These are phyloP conservation scores for Ancistrus triradiatus DNA, from an alignment of 2,113 vertebrate genomes.

Conservation along the genomic window DNA sequence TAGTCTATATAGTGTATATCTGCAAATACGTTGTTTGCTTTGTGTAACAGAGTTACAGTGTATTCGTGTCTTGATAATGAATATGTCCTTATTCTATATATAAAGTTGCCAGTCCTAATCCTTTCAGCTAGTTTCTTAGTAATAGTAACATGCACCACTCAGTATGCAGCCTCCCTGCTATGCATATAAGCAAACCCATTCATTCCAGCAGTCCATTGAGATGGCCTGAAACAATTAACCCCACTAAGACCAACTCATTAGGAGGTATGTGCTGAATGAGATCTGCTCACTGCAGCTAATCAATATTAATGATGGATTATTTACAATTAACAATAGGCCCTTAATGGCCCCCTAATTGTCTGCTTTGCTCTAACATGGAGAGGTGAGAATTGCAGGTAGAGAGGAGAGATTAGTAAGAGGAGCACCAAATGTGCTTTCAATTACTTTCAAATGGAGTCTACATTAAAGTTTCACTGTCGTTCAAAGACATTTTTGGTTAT, in stretches of 20 bases:
- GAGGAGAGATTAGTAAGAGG: conserved; percentile 26
- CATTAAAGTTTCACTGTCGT: background rate
- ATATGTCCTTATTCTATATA: background rate
- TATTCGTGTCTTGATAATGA: too few species aligned
- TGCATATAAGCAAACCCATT: conserved; percentile 36
- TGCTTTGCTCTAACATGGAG: conserved; percentile 43
- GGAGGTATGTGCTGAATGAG: conserved; percentile 44
- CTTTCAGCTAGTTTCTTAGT: conserved; percentile 31
- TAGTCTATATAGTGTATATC: too few species aligned
- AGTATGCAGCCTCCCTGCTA: conserved; percentile 30
- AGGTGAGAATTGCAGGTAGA: conserved; percentile 45
- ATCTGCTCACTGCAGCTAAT: conserved; percentile 43
- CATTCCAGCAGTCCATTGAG: conserved; percentile 31
- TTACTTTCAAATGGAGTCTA: conserved; percentile 18
- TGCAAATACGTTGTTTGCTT: too few species aligned
- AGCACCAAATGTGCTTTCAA: conserved; percentile 29
- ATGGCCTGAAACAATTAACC: conserved; percentile 45
- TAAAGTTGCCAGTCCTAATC: conserved; percentile 10
- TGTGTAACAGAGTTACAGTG: too few species aligned
- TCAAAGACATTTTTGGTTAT: too few species aligned
- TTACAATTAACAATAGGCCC: conserved; percentile 51
- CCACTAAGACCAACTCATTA: conserved; percentile 50
- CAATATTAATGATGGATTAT: conserved; percentile 55
- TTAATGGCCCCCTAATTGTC: conserved; percentile 46
- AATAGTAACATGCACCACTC: conserved; percentile 14